These are phyloP conservation scores for Archocentrus centrarchus DNA, from an alignment of 2,113 vertebrate genomes.

Conservation along the genomic window DNA sequence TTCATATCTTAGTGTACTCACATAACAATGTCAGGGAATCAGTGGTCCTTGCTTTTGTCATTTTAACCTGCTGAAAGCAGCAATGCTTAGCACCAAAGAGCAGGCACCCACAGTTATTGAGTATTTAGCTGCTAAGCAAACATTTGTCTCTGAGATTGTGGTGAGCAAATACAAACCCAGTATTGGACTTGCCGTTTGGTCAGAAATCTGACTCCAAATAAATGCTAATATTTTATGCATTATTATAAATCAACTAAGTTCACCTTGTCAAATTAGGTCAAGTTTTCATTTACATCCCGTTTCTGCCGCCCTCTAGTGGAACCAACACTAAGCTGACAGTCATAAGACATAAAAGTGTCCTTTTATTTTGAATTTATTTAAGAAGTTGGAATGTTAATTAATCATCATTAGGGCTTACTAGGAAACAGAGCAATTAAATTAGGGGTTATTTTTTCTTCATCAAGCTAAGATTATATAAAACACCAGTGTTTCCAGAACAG, in stretches of 20 bases:
- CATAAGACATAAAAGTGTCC: not conserved
- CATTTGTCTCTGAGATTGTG: not conserved
- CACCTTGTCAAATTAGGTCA: not conserved
- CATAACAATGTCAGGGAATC: no score
- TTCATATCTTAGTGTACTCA: no score
- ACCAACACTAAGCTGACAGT: not conserved
- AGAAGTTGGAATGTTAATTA: not conserved
- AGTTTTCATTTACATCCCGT: not conserved
- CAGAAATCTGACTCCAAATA: not conserved
- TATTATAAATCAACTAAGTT: not conserved
- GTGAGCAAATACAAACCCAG: not conserved
- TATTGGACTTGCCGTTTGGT: not conserved
- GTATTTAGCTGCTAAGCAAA: not conserved
- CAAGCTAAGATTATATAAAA: not conserved
- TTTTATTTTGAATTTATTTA: not conserved
- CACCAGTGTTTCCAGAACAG: not conserved
- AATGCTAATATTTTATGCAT: not conserved
- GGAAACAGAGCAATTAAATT: not conserved
- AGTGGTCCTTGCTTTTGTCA: not conserved
- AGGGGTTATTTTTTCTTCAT: not conserved
- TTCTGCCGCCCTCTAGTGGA: not conserved
- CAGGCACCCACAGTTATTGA: not conserved
- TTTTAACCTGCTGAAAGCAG: not conserved
- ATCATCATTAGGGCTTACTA: conserved; percentile 1
- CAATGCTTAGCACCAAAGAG: not conserved